Base-by-base conservation (phyloP, 2,797 vertebrate species). In the Microctenopoma lineatum region DNA sequence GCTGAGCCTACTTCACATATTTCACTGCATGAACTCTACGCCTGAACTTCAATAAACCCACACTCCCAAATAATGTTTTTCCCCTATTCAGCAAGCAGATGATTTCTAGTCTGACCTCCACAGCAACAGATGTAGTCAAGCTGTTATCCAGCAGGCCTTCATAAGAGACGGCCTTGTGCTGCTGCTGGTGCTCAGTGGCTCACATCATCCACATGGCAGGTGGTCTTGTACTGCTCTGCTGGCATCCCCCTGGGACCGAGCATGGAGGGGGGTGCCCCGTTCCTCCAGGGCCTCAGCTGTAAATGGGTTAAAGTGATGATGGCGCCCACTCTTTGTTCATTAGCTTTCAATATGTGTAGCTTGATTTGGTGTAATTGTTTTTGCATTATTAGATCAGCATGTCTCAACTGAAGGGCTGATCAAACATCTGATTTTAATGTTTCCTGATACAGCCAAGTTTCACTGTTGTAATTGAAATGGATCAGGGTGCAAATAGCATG, bases 261-360 rank as follows among this genome's bases (percentile, higher is more conserved):
- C 55, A 73, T 52, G 47, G 38, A 68, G 25, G n/a, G 50, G 38
- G 46, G 55, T 63, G 25, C 0, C 41, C 32, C 3, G 29, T 44
- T 48, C 72, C 83, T 34, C 32, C 39, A 50, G 76, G 80, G 75
- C 52, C 75, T 85, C 72, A 83, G 84, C 76, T 84, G 79, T 75
- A 70, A 77, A 78, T 34, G 48, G 73, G 64, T 67, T 76, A 70
- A 77, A 70, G 64, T 70, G 77, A 83, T 84, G 77, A 89, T 42
- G 57, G 76, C 57, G 58, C 55, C 58, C 64, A 26, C 53, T 67
- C 63, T 65, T 48, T 42, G 54, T 77, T 83, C 89, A 88, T 90
- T 91, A 86, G 81, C 67, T 66, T 80, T 76, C 80, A 80, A 81
- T 85, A 85, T 70, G 62, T 16, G 1, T 16, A 29, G 44, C 66